Conservation (phyloP, 2,113 vertebrate species). For the Limanda limanda region DNA sequence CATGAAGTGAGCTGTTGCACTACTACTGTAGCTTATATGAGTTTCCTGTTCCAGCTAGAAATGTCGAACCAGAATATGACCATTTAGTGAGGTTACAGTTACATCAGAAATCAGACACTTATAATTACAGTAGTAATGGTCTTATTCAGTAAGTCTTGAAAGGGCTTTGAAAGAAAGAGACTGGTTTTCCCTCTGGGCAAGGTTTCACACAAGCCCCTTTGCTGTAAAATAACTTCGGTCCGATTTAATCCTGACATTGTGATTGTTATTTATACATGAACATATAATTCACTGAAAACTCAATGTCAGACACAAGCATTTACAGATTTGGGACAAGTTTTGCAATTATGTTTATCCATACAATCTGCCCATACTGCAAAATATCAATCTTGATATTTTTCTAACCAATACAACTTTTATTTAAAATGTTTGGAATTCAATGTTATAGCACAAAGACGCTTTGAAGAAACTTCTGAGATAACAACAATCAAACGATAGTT, state of each 20-base stretch:
- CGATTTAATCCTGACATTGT: not conserved
- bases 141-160: slow-evolving; percentile 15
- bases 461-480: not conserved
- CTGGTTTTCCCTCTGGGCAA: not conserved
- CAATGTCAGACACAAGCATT: not conserved
- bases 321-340: not conserved
- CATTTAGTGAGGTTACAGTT: not conserved
- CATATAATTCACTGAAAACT: not conserved
- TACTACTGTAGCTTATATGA: no score
- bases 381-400: not conserved
- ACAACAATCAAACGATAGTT: slow-evolving; percentile 6
- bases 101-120: not conserved
- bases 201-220: slow-evolving; percentile 3
- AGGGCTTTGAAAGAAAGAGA: slow-evolving; percentile 1
- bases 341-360: not conserved
- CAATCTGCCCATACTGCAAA: not conserved
- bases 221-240: not conserved
- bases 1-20: slow-evolving; percentile 3
- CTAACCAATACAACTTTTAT: not conserved
- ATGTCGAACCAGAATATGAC: no score
- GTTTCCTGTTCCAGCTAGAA: no score
- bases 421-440: not conserved
- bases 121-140: not conserved
- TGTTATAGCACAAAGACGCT: not conserved
- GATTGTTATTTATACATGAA: not conserved